phyloP scores from a whole-genome alignment of 2,113 vertebrate genomes.

The Daubentonia madagascariensis region DNA sequence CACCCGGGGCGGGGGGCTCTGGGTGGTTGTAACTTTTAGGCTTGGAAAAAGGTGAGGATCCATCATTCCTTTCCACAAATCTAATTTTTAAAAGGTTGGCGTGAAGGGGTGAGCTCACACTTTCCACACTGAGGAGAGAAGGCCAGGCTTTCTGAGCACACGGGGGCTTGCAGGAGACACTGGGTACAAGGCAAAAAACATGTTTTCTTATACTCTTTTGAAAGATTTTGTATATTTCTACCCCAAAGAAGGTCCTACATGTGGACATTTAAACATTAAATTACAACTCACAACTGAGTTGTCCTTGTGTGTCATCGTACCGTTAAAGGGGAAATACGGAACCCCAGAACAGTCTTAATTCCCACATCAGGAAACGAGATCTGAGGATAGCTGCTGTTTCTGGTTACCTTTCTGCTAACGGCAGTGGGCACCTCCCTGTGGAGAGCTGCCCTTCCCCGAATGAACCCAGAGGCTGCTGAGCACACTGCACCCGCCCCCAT shows the following conservation, averaged over 20 bases:
- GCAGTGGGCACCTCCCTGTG: too few species aligned
- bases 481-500: not conserved
- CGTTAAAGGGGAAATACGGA: not conserved
- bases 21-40: too few species aligned
- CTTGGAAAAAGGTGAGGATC: not conserved
- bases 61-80: not conserved
- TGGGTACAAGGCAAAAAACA: not conserved
- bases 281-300: accelerated
- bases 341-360: not conserved
- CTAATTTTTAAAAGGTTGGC: not conserved
- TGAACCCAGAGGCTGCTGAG: not conserved
- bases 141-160: not conserved
- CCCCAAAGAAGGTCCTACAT: not conserved
- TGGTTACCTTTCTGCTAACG: not conserved
- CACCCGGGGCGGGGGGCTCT: not conserved
- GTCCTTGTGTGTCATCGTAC: accelerated
- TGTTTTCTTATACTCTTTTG: not conserved
- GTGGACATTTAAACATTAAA: accelerated
- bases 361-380: not conserved
- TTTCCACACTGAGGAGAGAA: not conserved
- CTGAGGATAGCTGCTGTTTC: not conserved
- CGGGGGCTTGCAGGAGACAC: not conserved
- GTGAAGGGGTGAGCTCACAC: accelerated
- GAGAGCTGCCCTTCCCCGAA: not conserved
- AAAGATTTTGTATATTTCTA: not conserved